Evolutionary conservation across 2,113 vertebrate genomes (phyloP), one percentile per base, ranked within the genome.

Genomic region (Cyanoramphus novaezelandiae): DNA sequence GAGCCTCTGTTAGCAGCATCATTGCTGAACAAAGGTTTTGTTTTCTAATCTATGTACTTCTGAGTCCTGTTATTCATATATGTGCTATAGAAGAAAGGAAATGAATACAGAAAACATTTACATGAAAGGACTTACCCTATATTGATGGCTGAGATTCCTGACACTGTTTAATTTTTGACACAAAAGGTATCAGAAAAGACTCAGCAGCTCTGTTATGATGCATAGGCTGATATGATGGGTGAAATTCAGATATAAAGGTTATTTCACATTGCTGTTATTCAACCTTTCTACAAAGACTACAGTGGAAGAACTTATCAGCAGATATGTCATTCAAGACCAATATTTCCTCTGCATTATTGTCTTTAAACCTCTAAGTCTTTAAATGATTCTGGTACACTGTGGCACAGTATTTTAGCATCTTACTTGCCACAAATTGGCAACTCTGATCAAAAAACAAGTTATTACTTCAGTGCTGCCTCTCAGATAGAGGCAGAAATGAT

Each of bases 81-180:
- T 7, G 23, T 55, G 17, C 52, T 87, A 62, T 2, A 20, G 78
- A 93, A 65, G 49, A 76, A 90, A 91, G 4, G 7, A 39, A 72
- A 55, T 39, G 17, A 88, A 55, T 50, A 68, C 9, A 81, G 78
- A 74, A 87, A 53, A 74, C 13, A 9, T 50, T 79, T 74, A 84
- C 23, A 37, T 63, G 62, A 77, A 88, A 85, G 35, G 55, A 62
- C 63, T 49, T 91, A 90, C 28, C 27, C 59, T 86, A 17, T 49
- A 94, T 84, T 96, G 95, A 88, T 41, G 57, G 50, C 46, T 79
- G 53, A 93, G 70, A 93, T 89, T 90, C 69, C 69, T 86, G 63
- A 93, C 57, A 85, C 39, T 7, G 1, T 84, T 88, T 71, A 28
- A 89, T 90, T 96, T 96, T 86, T 92, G 49, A 93, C 83, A 87